Conservation (phyloP, 2,113 vertebrate genomes). For the Ictalurus punctatus region DNA sequence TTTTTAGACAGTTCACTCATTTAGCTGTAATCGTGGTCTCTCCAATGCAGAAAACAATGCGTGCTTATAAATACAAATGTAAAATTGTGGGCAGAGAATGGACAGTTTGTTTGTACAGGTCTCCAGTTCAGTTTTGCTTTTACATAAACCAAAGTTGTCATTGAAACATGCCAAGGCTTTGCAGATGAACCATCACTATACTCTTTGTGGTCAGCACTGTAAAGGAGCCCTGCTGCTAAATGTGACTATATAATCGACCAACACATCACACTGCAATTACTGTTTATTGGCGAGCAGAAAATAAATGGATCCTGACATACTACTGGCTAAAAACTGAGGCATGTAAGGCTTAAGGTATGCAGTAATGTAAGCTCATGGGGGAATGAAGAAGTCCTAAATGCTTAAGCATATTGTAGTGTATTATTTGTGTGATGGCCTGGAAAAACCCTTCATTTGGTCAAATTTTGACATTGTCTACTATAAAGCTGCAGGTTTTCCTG, state of each 20-base stretch:
- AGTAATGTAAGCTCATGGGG: background rate
- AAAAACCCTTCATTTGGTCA: background rate
- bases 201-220: background rate
- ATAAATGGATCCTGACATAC: background rate
- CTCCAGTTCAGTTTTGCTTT: background rate
- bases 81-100: background rate
- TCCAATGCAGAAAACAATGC: background rate
- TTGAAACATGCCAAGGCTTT: background rate
- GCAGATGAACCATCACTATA: background rate
- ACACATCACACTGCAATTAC: conserved; percentile 21
- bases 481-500: background rate
- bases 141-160: background rate
- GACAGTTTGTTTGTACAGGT: background rate
- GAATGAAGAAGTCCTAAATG: background rate
- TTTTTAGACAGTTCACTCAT: background rate
- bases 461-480: background rate
- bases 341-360: background rate
- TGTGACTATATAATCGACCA: background rate
- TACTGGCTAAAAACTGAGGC: background rate
- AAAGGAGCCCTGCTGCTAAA: background rate
- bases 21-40: background rate
- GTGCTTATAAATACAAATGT: background rate
- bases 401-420: background rate
- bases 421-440: background rate
- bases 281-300: background rate